phyloP scores from a whole-genome alignment of 2,888 invertebrate genomes.

The Drosophila incognita region DNA sequence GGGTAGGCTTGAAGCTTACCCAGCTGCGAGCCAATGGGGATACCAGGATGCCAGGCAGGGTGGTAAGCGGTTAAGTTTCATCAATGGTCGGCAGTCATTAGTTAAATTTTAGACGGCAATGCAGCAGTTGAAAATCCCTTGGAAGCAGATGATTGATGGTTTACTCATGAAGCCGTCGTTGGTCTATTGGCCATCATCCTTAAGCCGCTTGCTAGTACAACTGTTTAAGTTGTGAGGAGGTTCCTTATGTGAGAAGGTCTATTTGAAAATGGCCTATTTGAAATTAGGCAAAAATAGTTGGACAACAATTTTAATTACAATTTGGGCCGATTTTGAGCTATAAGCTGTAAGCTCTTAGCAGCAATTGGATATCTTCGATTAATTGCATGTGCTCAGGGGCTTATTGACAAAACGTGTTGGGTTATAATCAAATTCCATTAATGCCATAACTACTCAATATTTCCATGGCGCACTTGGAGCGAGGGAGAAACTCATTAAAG shows the following conservation, averaged over 20 bases:
- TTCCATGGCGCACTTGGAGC: slow-evolving; percentile 10
- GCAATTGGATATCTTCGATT: background rate
- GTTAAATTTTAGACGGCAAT: slow-evolving; percentile 59
- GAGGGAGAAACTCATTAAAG: slow-evolving; percentile 42
- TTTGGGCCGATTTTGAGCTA: background rate
- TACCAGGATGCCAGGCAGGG: background rate
- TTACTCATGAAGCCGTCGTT: slow-evolving; percentile 6
- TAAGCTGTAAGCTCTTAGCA: background rate
- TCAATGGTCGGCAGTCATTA: slow-evolving; percentile 64
- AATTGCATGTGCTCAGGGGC: background rate
- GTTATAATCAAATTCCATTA: background rate
- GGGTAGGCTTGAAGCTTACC: background rate
- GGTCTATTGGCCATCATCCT: slow-evolving; percentile 11
- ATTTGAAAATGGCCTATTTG: background rate
- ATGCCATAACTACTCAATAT: background rate
- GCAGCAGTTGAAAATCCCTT: slow-evolving; percentile 24
- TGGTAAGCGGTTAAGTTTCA: slow-evolving; percentile 3
- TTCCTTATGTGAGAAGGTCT: background rate
- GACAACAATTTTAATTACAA: background rate
- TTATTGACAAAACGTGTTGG: background rate
- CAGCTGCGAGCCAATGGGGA: slow-evolving; percentile 20
- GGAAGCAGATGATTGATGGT: slow-evolving; percentile 39
- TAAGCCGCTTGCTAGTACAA: background rate
- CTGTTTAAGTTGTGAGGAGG: background rate
- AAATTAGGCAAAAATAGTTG: background rate